These are phyloP conservation scores for Parambassis ranga DNA, from an alignment of 2,797 vertebrate genomes.

Conservation along the genomic window DNA sequence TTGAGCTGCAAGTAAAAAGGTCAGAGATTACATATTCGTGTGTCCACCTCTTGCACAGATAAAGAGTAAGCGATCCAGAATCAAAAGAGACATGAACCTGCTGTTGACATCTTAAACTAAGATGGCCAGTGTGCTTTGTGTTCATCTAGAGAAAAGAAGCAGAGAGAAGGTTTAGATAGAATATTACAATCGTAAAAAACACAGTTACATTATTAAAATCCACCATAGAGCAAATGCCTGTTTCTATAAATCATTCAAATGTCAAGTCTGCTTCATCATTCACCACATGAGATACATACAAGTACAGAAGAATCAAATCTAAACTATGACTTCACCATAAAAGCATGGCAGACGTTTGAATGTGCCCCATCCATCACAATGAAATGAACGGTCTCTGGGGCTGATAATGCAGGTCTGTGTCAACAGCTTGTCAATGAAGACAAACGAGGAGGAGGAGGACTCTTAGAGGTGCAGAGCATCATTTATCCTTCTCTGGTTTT, in stretches of 20 bases:
- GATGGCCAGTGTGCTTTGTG: background rate
- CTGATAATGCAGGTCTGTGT: slow-evolving; percentile 66
- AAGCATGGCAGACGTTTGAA: slow-evolving; percentile 41
- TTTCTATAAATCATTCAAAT: slow-evolving; percentile 21
- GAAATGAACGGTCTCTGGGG: slow-evolving; percentile 53
- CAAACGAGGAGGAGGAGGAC: slow-evolving; percentile 53
- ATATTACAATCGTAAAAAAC: background rate
- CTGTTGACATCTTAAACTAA: background rate
- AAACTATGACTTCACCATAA: slow-evolving; percentile 17
- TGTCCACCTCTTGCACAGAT: slow-evolving; percentile 11
- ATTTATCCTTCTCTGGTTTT: slow-evolving; percentile 44
- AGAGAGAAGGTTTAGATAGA: background rate
- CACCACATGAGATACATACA: slow-evolving; percentile 9
- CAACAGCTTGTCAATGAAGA: slow-evolving; percentile 72
- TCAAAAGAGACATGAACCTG: background rate
- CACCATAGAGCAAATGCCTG: background rate
- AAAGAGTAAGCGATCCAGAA: slow-evolving; percentile 9
- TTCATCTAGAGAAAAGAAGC: background rate
- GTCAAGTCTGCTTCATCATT: slow-evolving; percentile 19
- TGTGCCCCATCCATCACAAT: slow-evolving; percentile 60
- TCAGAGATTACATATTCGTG: slow-evolving; percentile 41
- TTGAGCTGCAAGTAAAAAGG: slow-evolving; percentile 13
- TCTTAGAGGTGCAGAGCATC: slow-evolving; percentile 30
- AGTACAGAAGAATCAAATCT: slow-evolving; percentile 34
- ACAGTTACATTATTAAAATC: background rate